Conservation (phyloP, 2,797 vertebrate species). For the Selene dorsalis region DNA sequence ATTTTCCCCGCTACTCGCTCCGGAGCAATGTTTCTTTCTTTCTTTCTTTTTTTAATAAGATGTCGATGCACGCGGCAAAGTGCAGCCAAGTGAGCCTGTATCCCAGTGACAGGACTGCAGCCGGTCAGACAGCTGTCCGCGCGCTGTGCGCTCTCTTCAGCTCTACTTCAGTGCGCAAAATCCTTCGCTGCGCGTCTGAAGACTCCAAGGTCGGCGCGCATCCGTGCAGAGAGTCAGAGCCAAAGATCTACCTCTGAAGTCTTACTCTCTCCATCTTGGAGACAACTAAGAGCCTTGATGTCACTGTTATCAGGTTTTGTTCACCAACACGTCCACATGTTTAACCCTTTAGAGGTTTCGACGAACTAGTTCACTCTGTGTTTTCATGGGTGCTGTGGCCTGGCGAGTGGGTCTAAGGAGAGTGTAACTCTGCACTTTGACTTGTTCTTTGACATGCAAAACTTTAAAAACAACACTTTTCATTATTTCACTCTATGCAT, state of each 20-base stretch:
- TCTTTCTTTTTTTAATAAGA: not conserved
- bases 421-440: not conserved
- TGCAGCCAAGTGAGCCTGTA: slow-evolving; percentile 35
- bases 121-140: slow-evolving; percentile 43
- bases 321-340: slow-evolving; percentile 27
- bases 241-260: slow-evolving; percentile 43
- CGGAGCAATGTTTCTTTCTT: not conserved
- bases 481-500: not conserved
- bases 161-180: slow-evolving; percentile 73
- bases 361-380: not conserved
- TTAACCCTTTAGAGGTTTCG: slow-evolving; percentile 62
- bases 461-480: not conserved
- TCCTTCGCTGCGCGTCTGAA: slow-evolving; percentile 67
- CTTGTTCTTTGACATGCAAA: not conserved
- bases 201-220: slow-evolving; percentile 63
- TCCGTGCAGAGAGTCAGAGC: slow-evolving; percentile 48
- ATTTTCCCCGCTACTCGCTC: slow-evolving; percentile 19
- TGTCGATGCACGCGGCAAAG: slow-evolving; percentile 14
- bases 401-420: too few relatives aligned
- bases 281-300: slow-evolving; percentile 52
- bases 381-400: not conserved
- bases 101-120: slow-evolving; percentile 52
- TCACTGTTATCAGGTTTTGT: slow-evolving; percentile 49
- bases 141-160: slow-evolving; percentile 51
- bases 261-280: slow-evolving; percentile 45